A percentile compares a stretch with the other conserved stretches of the same genome.
phyloP scores from a whole-genome alignment of 2,888 invertebrate genomes.

The Aradus depressus region DNA sequence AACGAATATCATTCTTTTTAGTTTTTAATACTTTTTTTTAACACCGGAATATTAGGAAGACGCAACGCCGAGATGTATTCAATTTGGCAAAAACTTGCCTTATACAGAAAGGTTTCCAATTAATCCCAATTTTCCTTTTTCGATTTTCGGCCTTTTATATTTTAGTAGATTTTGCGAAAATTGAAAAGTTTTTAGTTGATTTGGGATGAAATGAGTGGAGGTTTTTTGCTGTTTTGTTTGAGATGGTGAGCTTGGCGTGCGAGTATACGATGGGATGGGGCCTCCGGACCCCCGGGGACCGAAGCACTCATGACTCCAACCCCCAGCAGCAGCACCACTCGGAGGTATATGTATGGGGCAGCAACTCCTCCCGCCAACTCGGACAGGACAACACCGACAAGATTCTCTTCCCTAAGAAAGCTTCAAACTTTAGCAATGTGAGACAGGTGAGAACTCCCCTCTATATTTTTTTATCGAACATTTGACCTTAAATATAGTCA shows the following conservation, averaged over 20 bases:
- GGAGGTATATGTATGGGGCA: slow-evolving; percentile 53
- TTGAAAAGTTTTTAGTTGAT: background rate
- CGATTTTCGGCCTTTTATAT: background rate
- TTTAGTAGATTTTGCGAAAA: background rate
- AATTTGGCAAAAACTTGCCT: too few species aligned
- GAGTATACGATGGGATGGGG: slow-evolving; percentile 34
- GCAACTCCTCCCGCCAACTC: slow-evolving; percentile 51
- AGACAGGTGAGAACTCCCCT: slow-evolving; percentile 40
- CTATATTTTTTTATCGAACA: background rate
- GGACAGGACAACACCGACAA: slow-evolving; percentile 50
- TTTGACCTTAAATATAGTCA: background rate
- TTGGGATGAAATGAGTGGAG: too few species aligned
- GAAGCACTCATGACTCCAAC: slow-evolving; percentile 1
- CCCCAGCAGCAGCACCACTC: slow-evolving; percentile 35
- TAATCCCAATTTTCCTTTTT: too few species aligned
- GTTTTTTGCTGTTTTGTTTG: slow-evolving; percentile 16
- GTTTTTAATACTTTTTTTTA: too few species aligned
- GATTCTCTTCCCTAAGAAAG: slow-evolving; percentile 45
- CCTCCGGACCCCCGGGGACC: background rate
- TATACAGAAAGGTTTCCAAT: too few species aligned
- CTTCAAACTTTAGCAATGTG: slow-evolving; percentile 46
- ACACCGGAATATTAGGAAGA: too few species aligned
- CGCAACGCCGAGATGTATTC: too few species aligned
- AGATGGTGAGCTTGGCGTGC: slow-evolving; percentile 38
- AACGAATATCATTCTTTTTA: too few species aligned